Conservation (phyloP, 2,113 vertebrate species). For the Heliornis fulica region DNA sequence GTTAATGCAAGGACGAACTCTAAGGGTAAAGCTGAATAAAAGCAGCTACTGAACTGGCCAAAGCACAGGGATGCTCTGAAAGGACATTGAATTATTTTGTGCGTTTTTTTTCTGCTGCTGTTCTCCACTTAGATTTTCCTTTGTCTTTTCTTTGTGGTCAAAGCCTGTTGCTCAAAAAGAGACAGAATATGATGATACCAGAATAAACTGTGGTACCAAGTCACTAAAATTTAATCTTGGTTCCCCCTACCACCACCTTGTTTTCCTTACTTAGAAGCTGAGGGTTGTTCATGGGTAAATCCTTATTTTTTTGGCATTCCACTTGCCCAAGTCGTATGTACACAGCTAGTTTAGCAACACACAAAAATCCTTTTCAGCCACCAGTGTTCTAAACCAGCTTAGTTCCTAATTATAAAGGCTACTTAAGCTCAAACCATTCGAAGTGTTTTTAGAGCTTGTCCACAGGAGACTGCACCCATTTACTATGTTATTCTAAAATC, state of each 20-base stretch:
- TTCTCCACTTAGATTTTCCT: neutral
- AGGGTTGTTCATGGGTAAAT: neutral
- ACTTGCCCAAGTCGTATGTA: rapidly evolving
- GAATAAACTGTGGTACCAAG: neutral
- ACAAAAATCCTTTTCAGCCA: neutral
- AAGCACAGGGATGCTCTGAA: neutral
- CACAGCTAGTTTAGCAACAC: rapidly evolving
- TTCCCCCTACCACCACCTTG: neutral
- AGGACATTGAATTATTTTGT: neutral
- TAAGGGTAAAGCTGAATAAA: neutral
- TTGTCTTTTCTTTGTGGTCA: neutral
- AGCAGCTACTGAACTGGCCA: neutral
- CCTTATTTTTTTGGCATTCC: neutral
- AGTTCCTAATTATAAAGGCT: neutral
- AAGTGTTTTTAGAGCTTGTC: neutral
- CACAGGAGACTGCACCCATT: neutral
- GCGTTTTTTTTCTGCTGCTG: neutral
- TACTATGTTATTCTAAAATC: neutral
- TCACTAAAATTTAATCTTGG: neutral
- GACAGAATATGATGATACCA: neutral
- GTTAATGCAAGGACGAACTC: neutral
- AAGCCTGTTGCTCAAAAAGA: neutral
- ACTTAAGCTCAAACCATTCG: neutral
- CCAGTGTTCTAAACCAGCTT: neutral
- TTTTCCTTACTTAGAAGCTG: neutral